These are phyloP conservation scores for Tetragonula carbonaria DNA, from an alignment of 2,888 invertebrate genomes.

Conservation along the genomic window DNA sequence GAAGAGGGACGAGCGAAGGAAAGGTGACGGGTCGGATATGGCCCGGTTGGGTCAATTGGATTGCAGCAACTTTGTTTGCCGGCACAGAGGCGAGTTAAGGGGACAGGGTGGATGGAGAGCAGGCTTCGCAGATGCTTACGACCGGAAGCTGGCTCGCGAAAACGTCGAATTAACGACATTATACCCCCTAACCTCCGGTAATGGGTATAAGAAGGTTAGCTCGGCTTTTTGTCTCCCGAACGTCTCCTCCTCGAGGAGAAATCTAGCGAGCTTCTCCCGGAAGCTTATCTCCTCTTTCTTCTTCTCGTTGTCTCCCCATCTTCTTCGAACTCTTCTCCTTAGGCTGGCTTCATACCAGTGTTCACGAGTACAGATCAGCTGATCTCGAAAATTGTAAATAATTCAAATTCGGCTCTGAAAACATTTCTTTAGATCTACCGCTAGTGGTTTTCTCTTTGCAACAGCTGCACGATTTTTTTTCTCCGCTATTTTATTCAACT, in stretches of 20 bases:
- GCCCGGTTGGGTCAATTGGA: constrained; percentile 75
- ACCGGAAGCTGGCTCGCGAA: constrained; percentile 64
- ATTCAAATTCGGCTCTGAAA: no score
- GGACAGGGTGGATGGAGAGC: constrained; percentile 6
- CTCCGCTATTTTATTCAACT: no score
- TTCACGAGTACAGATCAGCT: no score
- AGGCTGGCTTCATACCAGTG: no score
- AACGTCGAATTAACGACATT: constrained; percentile 78
- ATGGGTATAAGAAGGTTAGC: constrained; percentile 75
- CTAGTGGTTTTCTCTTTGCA: no score
- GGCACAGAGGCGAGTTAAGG: constrained; percentile 41
- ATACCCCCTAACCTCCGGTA: constrained; percentile 72
- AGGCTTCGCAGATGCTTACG: constrained; percentile 56
- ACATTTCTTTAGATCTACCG: no score
- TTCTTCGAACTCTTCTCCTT: background rate
- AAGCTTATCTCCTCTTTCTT: background rate
- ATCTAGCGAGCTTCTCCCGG: constrained; percentile 25
- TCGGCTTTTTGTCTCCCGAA: constrained; percentile 54
- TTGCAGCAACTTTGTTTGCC: constrained; percentile 74
- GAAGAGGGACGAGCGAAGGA: background rate
- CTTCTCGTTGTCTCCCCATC: background rate
- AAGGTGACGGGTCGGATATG: constrained; percentile 63
- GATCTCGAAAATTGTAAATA: no score
- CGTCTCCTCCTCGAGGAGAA: constrained; percentile 41
- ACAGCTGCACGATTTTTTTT: no score